phyloP scores from a whole-genome alignment of 1,140 invertebrate species.

The Coptotermes formosanus region DNA sequence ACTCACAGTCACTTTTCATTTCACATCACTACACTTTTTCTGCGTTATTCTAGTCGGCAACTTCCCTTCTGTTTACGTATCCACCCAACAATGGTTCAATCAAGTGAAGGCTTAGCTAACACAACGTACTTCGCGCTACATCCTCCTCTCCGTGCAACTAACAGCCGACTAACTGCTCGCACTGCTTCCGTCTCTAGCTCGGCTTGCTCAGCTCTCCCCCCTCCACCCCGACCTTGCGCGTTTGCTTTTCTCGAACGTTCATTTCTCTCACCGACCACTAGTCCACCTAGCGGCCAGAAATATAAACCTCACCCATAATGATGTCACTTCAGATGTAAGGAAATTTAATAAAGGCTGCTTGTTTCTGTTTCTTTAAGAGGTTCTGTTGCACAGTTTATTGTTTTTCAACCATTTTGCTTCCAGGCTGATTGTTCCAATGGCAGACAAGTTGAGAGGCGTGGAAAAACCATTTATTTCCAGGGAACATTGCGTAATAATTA shows the following conservation, averaged over 20 bases:
- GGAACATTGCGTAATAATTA: too few species aligned
- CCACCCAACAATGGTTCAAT: neutral
- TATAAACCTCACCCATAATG: neutral
- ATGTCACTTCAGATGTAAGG: neutral
- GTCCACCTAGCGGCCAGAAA: conserved; percentile 2
- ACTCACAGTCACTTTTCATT: neutral
- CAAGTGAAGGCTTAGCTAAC: neutral
- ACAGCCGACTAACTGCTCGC: neutral
- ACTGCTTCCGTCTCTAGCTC: neutral
- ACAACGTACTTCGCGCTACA: neutral
- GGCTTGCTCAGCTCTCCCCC: neutral
- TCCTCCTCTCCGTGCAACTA: neutral
- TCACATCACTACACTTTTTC: neutral
- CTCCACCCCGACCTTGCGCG: neutral
- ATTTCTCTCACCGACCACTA: neutral
- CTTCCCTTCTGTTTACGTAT: neutral
- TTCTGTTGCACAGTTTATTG: too few species aligned
- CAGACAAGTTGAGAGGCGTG: too few species aligned
- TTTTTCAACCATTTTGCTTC: too few species aligned
- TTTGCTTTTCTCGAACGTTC: neutral
- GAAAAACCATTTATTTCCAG: too few species aligned
- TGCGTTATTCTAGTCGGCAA: neutral
- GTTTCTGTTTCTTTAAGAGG: too few species aligned
- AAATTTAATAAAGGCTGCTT: neutral
- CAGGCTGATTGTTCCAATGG: too few species aligned